phyloP scores from a whole-genome alignment of 1,140 invertebrate genomes.

The Pseudomyrmex gracilis region DNA sequence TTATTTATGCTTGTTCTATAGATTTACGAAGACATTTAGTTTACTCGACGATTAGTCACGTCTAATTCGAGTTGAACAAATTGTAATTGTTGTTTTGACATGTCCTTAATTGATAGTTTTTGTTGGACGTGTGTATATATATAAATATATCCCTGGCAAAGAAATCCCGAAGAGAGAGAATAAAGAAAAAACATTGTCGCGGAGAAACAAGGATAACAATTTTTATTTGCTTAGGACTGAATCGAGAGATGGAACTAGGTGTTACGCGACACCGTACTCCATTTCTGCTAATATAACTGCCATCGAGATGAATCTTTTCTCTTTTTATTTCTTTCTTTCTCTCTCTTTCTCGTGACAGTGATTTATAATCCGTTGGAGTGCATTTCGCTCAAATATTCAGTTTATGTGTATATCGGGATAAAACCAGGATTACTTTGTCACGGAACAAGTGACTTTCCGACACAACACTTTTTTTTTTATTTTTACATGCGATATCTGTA shows the following conservation, averaged over 20 bases:
- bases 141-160: no score
- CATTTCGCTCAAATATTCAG: conserved; percentile 3
- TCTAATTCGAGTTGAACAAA: not conserved
- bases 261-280: conserved; percentile 16
- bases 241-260: not conserved
- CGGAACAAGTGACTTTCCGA: not conserved
- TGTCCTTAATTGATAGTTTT: no score
- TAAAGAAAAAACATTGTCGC: not conserved
- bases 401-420: not conserved
- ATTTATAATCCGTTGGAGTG: conserved; percentile 25
- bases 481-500: not conserved
- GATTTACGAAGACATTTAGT: no score
- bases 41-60: no score
- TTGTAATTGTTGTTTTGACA: not conserved
- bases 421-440: conserved; percentile 16
- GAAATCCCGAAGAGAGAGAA: not conserved
- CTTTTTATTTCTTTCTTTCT: no score
- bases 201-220: not conserved
- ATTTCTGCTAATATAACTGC: conserved; percentile 9
- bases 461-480: not conserved
- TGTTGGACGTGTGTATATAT: no score
- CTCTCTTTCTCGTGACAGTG: not conserved
- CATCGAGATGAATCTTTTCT: not conserved
- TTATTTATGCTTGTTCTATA: no score
- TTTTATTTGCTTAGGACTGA: conserved; percentile 24